Evolutionary conservation across 1,140 invertebrate species (phyloP).

Genomic region (Drosophila albomicans): DNA sequence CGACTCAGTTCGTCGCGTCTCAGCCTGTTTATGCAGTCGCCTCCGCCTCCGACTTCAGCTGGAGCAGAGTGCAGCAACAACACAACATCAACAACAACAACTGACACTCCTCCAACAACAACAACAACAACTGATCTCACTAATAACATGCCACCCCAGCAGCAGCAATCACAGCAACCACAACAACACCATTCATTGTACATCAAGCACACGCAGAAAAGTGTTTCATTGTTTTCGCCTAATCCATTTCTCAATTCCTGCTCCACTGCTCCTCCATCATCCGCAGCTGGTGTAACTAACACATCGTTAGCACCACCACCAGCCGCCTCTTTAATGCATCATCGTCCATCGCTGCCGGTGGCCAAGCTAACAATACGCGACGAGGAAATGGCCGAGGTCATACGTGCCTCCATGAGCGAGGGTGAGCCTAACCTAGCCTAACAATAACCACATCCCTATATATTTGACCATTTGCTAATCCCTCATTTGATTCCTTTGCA

Average conservation of each 20-base stretch:
- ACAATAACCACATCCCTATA: conserved; percentile 22
- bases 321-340: conserved; percentile 69
- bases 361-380: conserved; percentile 80
- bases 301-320: conserved; percentile 60
- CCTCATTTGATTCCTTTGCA: conserved; percentile 17
- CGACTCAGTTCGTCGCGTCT: conserved; percentile 78
- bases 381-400: conserved; percentile 83
- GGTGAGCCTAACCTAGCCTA: conserved; percentile 61
- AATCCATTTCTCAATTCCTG: conserved; percentile 68
- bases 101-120: conserved; percentile 35
- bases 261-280: conserved; percentile 38
- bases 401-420: conserved; percentile 80
- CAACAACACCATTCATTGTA: conserved; percentile 69
- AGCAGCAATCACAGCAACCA: conserved; percentile 38
- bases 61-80: conserved; percentile 18
- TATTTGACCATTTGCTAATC: neutral
- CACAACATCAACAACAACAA: conserved; percentile 31
- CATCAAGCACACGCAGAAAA: conserved; percentile 77
- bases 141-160: conserved; percentile 49
- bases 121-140: conserved; percentile 69
- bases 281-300: conserved; percentile 43
- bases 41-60: conserved; percentile 17
- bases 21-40: conserved; percentile 77
- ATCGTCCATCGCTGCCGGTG: conserved; percentile 80
- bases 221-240: conserved; percentile 70